phyloP scores from a whole-genome alignment of 2,797 vertebrate species.

The Peromyscus nudipes region DNA sequence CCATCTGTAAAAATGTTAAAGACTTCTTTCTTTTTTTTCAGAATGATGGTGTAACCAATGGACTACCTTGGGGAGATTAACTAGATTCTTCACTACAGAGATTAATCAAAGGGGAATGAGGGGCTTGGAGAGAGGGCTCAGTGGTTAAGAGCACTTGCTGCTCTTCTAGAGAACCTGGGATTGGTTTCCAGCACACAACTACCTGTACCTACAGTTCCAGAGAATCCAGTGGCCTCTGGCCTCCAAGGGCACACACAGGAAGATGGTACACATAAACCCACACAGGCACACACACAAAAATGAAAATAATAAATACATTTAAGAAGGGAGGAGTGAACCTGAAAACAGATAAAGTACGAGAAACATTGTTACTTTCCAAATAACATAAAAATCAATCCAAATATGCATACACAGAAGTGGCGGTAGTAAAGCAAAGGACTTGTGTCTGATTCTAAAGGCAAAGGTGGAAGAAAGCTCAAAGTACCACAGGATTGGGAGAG shows the following conservation, averaged over 20 bases:
- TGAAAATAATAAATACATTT: neutral
- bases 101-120: neutral
- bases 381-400: neutral
- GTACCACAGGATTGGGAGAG: neutral
- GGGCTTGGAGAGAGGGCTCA: neutral
- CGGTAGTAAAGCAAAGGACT: neutral
- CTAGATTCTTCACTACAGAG: neutral
- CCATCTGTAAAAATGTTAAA: neutral
- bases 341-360: neutral
- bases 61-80: neutral
- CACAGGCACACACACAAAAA: neutral
- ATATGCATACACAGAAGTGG: neutral
- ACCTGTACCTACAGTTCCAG: neutral
- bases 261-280: neutral
- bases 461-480: neutral
- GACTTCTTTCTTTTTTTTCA: neutral
- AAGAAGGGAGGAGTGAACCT: neutral
- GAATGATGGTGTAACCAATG: neutral
- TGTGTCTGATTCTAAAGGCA: neutral
- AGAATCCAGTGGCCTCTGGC: too few species aligned
- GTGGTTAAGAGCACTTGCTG: neutral
- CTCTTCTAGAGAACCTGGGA: neutral
- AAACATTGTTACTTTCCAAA: neutral
- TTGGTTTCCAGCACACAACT: neutral
- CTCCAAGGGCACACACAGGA: neutral